Evolutionary conservation across 2,797 vertebrate genomes (phyloP), one percentile per base, ranked within the genome.

Genomic region (Rhinoraja longicauda): DNA sequence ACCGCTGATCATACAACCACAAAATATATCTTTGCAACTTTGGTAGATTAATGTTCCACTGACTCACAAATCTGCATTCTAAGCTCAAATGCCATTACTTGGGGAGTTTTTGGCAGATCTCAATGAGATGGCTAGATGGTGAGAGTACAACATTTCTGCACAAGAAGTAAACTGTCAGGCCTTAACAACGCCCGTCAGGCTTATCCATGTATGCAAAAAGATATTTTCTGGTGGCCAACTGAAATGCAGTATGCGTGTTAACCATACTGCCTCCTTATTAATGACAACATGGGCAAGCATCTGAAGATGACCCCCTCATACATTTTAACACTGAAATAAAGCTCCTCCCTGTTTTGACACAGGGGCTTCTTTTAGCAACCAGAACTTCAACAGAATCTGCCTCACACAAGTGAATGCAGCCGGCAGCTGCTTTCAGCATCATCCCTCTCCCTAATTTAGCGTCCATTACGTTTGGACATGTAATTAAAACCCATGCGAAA

Each of bases 21-120:
- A 92, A 92, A 92, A 92, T 92, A 67, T 88, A 88, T 67, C 67
- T 36, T 88, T 88, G 84, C 59, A 67, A 88, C 59, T n/a, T 92
- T 90, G 90, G 39, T 70, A 92, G 90, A 92, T 92, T 92, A 92
- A 92, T 75, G 92, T 92, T 92, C 70, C 90, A 92, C 90, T 92
- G 67, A 92, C 67, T 92, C 67, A 75, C 70, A 92, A 92, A 92
- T 92, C 70, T 92, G 70, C 67, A 45, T 92, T 24, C 29, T 53
- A 92, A 75, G 36, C 70, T 92, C 45, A 92, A 73, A 45, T 72
- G 90, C 64, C 24, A 53, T 92, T 24, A 92, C 39, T 75, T 39
- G 39, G 32, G 24, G 39, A 72, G 39, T 73, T 92, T 45, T 73
- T 72, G 67, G 90, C 32, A 92, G 70, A 73, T 26, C 39, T 73